Conservation (phyloP, 2,888 invertebrate genomes). For the Eretmocerus hayati region DNA sequence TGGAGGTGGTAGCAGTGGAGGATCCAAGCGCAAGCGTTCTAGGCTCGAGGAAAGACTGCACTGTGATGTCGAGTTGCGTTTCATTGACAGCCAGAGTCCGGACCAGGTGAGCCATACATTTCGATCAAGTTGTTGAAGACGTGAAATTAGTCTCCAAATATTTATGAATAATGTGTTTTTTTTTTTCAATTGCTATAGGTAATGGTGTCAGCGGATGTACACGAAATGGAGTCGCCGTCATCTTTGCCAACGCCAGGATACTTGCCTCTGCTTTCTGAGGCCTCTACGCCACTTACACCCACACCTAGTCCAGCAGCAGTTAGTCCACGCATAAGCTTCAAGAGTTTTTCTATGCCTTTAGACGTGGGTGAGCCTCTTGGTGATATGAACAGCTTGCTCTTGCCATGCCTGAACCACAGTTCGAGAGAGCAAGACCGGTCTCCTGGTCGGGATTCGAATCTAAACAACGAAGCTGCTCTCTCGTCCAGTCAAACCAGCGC, state of each 20-base stretch:
- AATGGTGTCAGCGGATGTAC: constrained; percentile 47
- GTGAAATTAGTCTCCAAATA: too few species aligned
- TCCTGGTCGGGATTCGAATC: not conserved
- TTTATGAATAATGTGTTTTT: not conserved
- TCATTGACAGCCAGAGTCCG: constrained; percentile 73
- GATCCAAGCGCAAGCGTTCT: constrained; percentile 55
- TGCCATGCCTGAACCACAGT: constrained; percentile 3
- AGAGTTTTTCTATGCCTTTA: constrained; percentile 42
- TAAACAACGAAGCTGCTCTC: not conserved
- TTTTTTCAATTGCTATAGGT: constrained; percentile 32
- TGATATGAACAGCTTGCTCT: not conserved
- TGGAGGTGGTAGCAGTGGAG: constrained; percentile 37
- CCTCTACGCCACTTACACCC: constrained; percentile 40
- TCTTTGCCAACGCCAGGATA: constrained; percentile 43
- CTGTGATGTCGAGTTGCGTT: constrained; percentile 60
- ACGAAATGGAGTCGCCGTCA: constrained; percentile 44
- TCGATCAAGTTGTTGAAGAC: too few species aligned
- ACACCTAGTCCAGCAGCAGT: constrained; percentile 37
- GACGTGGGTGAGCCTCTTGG: constrained; percentile 31
- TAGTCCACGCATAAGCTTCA: constrained; percentile 44
- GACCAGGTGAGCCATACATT: constrained; percentile 48
- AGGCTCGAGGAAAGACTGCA: constrained; percentile 72
- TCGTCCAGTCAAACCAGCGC: not conserved
- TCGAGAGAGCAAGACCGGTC: not conserved
- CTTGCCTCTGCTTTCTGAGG: constrained; percentile 41